Evolutionary conservation across 1,140 invertebrate genomes (phyloP).

Genomic region (Neomicropteryx cornuta): DNA sequence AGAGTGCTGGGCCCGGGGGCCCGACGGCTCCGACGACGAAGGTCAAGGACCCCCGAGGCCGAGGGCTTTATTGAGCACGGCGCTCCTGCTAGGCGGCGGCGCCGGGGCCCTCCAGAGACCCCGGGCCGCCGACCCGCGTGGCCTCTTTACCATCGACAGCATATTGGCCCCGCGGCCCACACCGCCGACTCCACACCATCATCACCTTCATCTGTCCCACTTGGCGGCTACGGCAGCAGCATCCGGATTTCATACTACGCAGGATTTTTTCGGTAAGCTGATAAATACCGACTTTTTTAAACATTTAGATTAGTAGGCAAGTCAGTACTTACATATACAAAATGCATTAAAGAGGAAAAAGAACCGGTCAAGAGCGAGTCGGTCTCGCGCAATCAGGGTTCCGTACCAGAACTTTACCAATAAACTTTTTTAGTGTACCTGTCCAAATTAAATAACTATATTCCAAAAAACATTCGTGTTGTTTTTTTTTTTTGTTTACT

Average conservation of each 20-base stretch:
- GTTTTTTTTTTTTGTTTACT: too few relatives aligned
- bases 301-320: too few relatives aligned
- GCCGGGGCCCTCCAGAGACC: conserved; percentile 28
- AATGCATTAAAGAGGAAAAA: too few relatives aligned
- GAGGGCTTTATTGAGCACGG: conserved; percentile 31
- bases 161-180: conserved; percentile 54
- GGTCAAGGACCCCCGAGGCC: too few relatives aligned
- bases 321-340: too few relatives aligned
- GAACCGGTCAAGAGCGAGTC: too few relatives aligned
- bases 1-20: conserved; percentile 21
- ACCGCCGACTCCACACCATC: conserved; percentile 35
- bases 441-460: too few relatives aligned
- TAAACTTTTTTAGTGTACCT: too few relatives aligned
- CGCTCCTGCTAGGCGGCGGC: conserved; percentile 30
- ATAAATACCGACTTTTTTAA: too few relatives aligned
- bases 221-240: conserved; percentile 44
- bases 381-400: too few relatives aligned
- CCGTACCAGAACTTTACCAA: too few relatives aligned
- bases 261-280: conserved; percentile 67
- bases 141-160: conserved; percentile 70
- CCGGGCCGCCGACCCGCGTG: conserved; percentile 45
- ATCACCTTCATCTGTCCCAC: conserved; percentile 32
- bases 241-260: conserved; percentile 46
- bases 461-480: too few relatives aligned
- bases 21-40: conserved; percentile 15